A percentile compares a stretch with the other conserved stretches of the same genome.
phyloP scores from a whole-genome alignment of 2,113 vertebrate genomes.

The Prolemur simus region DNA sequence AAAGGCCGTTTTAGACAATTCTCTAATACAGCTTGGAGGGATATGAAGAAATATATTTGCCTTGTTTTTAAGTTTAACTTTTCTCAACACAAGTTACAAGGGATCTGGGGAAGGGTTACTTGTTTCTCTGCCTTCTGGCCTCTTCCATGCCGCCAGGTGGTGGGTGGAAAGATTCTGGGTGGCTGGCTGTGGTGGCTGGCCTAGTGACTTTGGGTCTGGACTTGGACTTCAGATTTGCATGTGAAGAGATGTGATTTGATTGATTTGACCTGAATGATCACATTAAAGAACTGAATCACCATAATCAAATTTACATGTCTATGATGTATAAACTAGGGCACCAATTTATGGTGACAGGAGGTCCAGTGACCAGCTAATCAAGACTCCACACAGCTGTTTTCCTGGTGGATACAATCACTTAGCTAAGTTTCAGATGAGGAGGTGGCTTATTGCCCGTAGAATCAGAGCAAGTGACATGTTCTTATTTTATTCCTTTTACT shows the following conservation, averaged over 20 bases:
- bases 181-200: too few relatives aligned
- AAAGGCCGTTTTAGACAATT: not conserved
- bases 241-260: not conserved
- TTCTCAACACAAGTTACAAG: not conserved
- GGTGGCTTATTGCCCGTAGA: fast-evolving
- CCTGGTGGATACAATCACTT: too few relatives aligned
- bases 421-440: not conserved
- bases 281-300: not conserved
- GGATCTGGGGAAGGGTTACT: not conserved
- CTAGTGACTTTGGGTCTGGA: not conserved
- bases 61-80: not conserved
- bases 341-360: not conserved
- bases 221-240: not conserved
- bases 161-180: not conserved
- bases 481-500: not conserved
- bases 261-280: not conserved
- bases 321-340: not conserved
- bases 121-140: not conserved
- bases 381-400: not conserved
- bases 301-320: not conserved
- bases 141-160: not conserved
- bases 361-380: not conserved
- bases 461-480: not conserved
- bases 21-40: not conserved
- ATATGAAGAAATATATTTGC: not conserved